phyloP scores from a whole-genome alignment of 2,797 vertebrate species.

The Trichosurus vulpecula region DNA sequence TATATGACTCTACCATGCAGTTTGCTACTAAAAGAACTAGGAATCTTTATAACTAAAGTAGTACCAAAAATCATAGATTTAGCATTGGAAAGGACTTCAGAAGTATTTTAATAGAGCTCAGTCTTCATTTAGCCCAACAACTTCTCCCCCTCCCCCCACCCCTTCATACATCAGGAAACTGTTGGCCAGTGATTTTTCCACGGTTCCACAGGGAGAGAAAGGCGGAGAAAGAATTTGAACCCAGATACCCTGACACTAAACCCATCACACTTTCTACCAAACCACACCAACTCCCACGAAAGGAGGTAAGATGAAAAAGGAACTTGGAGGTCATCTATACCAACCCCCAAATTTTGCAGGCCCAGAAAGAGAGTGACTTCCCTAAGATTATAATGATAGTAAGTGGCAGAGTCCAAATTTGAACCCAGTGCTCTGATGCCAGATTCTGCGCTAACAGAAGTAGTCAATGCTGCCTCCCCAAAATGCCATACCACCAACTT shows the following conservation, averaged over 20 bases:
- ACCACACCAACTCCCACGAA: neutral
- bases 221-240: neutral
- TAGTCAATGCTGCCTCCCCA: neutral
- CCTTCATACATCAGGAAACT: neutral
- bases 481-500: neutral
- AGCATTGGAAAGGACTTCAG: neutral
- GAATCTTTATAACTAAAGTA: slow-evolving; percentile 19
- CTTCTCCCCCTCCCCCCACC: accelerated
- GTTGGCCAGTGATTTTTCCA: neutral
- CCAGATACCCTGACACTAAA: neutral
- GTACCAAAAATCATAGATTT: neutral
- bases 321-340: neutral
- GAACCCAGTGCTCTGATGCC: neutral
- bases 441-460: neutral
- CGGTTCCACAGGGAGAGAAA: neutral
- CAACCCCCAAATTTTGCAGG: neutral
- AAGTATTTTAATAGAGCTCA: neutral
- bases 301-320: neutral
- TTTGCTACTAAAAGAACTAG: neutral
- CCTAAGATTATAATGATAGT: neutral
- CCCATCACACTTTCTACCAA: neutral
- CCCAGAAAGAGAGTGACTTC: neutral
- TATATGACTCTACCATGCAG: neutral
- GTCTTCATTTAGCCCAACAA: neutral
- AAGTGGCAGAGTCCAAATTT: neutral